A percentile compares a stretch with the other conserved stretches of the same genome.
These are phyloP conservation scores for Festucalex cinctus DNA, from an alignment of 2,113 vertebrate genomes.

Conservation along the genomic window DNA sequence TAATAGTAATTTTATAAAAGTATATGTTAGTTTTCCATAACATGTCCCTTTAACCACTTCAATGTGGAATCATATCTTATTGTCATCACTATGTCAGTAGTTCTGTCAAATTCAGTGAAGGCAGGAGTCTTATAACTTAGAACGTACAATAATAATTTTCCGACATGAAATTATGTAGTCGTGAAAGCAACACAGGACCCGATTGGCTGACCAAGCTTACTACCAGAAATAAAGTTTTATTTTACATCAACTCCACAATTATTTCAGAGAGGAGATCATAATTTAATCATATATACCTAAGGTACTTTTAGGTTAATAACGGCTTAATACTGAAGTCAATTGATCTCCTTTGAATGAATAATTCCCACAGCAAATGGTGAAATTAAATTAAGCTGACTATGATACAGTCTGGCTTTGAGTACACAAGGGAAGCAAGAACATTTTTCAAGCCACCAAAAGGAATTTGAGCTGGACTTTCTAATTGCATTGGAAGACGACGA, in stretches of 20 bases:
- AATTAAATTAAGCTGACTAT: constrained; percentile 11
- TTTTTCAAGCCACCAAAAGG: constrained; percentile 49
- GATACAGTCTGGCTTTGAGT: constrained; percentile 20
- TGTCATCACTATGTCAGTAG: no score
- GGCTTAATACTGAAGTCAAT: neutral
- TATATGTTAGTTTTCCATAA: no score
- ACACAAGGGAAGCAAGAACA: constrained; percentile 29
- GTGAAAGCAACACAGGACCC: constrained; percentile 2
- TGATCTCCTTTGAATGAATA: neutral
- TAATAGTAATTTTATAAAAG: no score
- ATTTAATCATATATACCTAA: neutral
- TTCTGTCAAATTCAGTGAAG: no score
- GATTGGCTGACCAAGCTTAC: constrained; percentile 3
- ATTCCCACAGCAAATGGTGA: constrained; percentile 6
- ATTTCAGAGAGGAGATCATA: constrained; percentile 12
- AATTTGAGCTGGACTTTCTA: constrained; percentile 56
- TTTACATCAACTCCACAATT: constrained; percentile 13
- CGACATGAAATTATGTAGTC: neutral
- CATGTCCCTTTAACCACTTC: no score
- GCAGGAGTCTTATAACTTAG: no score
- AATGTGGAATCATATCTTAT: no score
- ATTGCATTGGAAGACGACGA: constrained; percentile 60
- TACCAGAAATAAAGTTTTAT: neutral
- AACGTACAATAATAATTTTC: neutral
- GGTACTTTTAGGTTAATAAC: neutral